Evolutionary conservation across 1,140 invertebrate genomes (phyloP).

Genomic region (Monochamus saltuarius): DNA sequence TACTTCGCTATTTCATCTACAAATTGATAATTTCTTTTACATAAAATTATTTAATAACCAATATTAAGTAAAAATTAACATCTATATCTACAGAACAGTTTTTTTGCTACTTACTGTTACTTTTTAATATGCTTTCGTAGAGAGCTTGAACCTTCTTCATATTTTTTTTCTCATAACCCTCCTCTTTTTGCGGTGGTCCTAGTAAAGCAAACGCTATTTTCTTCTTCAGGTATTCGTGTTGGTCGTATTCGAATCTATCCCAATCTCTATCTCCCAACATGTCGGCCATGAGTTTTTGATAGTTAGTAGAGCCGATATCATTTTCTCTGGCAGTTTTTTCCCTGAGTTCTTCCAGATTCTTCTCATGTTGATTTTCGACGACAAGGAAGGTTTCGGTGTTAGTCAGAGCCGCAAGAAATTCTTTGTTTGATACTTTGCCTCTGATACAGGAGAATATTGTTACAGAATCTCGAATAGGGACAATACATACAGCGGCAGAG

Average conservation of each 20-base stretch:
- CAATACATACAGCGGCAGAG: conserved; percentile 23
- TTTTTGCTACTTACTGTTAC: conserved; percentile 34
- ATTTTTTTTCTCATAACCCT: conserved; percentile 32
- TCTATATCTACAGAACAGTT: too few species aligned
- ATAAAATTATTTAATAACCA: conserved; percentile 3
- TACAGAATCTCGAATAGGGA: conserved; percentile 26
- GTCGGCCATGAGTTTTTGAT: conserved; percentile 41
- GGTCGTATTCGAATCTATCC: conserved; percentile 38
- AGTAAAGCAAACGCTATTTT: conserved; percentile 44
- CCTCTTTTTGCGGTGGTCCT: conserved; percentile 31
- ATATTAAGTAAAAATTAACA: neutral
- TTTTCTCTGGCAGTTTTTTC: conserved; percentile 10
- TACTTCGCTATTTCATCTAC: conserved; percentile 27
- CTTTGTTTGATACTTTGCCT: conserved; percentile 26
- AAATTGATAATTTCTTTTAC: neutral
- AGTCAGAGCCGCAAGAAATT: conserved; percentile 24
- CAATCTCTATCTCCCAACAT: conserved; percentile 45
- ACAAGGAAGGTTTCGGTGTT: conserved; percentile 17
- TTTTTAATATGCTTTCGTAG: conserved; percentile 29
- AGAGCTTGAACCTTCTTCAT: conserved; percentile 27
- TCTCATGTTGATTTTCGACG: conserved; percentile 25
- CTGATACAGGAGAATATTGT: conserved; percentile 25
- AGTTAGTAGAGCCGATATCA: conserved; percentile 30
- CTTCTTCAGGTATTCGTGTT: conserved; percentile 34
- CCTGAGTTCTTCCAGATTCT: conserved; percentile 21